Base-by-base conservation (phyloP, 2,888 invertebrate species). In the Elegia similella region DNA sequence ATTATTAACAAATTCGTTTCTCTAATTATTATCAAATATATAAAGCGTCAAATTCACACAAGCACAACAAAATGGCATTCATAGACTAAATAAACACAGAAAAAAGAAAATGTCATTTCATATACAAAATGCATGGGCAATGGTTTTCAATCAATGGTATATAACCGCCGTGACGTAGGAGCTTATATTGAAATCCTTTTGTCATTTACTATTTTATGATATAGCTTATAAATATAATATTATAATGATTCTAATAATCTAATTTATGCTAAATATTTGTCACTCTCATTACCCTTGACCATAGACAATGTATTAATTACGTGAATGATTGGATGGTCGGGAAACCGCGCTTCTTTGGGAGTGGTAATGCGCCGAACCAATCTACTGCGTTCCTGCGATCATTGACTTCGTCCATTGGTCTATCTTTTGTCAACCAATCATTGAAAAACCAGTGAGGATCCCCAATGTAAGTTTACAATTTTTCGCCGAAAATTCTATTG, bases 341-440 rank as follows among this genome's bases (percentile, higher is more conserved):
- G 66, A 68, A 67, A 70, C 77, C 83, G 82, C 79, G 86, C 87
- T 88, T 84, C 80, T 80, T 84, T 86, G 93, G 93, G 94, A 94
- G 94, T 94, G 94, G 94, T 93, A 93, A 92, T 88, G 84, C 80
- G 86, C 80, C 86, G 88, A 90, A 88, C 92, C 93, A 93, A 93
- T 93, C 93, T 94, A 94, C 94, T 94, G 94, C 95, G 94, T 95
- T 94, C 94, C 92, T 93, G 93, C 92, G 93, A 93, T 93, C 93
- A 92, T 92, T 92, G 93, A 95, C 95, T 94, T 93, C 95, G 95
- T 93, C 95, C 95, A 95, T 95, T 95, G 95, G 95, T 95, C 95
- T 95, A 95, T 93, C 94, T 93, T 94, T 94, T 93, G 94, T 94
- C 95, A 95, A 95, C 96, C 96, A 96, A 96, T 96, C 96, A 95